Conservation (phyloP, 2,888 invertebrate species). For the Vanessa cardui region DNA sequence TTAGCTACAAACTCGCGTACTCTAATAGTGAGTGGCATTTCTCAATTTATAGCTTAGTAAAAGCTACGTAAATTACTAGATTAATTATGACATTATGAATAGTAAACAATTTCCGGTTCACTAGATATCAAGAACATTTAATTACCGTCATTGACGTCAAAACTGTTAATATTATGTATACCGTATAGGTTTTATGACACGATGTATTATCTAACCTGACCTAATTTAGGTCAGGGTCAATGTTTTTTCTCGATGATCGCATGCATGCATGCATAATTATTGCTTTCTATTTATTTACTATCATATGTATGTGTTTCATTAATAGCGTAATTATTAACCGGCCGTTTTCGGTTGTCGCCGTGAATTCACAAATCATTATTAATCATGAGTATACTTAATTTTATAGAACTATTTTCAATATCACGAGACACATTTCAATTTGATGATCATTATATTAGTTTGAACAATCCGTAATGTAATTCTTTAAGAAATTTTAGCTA, state of each 20-base stretch:
- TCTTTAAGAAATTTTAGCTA: background rate
- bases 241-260: background rate
- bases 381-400: too few relatives aligned
- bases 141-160: conserved; percentile 1
- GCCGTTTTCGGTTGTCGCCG: too few relatives aligned
- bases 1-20: too few relatives aligned
- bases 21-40: too few relatives aligned
- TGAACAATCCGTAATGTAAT: too few relatives aligned
- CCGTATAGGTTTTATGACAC: background rate
- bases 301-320: too few relatives aligned
- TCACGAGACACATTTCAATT: too few relatives aligned
- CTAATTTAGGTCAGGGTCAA: conserved; percentile 1
- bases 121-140: background rate
- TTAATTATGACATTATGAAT: background rate
- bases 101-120: background rate
- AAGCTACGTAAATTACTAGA: background rate
- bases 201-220: background rate
- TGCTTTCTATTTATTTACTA: too few relatives aligned
- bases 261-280: background rate
- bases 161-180: background rate
- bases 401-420: too few relatives aligned
- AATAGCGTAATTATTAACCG: too few relatives aligned
- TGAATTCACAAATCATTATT: too few relatives aligned
- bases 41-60: background rate
- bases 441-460: too few relatives aligned